phyloP scores from a whole-genome alignment of 2,888 invertebrate genomes.

The Malthinus flaveolus region DNA sequence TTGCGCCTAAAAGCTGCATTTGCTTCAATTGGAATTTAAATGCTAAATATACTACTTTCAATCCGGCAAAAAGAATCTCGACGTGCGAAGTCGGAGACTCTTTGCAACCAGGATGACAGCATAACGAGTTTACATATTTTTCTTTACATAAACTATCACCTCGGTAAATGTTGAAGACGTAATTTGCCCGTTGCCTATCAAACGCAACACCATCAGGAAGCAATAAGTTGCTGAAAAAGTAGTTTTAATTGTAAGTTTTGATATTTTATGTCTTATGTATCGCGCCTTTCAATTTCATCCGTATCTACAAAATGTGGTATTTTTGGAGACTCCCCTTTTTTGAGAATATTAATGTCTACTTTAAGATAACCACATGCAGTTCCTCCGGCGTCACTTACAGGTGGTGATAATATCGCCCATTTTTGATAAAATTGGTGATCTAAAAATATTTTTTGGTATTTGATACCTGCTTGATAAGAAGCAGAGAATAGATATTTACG shows the following conservation, averaged over 20 bases:
- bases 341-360: constrained; percentile 75
- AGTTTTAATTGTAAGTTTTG: neutral
- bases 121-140: constrained; percentile 16
- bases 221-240: constrained; percentile 64
- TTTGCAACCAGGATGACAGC: constrained; percentile 7
- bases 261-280: constrained; percentile 36
- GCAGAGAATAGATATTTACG: constrained; percentile 53
- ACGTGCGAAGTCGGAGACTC: constrained; percentile 56
- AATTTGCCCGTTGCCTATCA: constrained; percentile 59
- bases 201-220: constrained; percentile 59
- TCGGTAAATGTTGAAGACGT: constrained; percentile 60
- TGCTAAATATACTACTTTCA: constrained; percentile 55
- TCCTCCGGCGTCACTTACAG: constrained; percentile 56
- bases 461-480: neutral
- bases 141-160: constrained; percentile 50
- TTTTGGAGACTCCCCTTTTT: constrained; percentile 68
- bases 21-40: neutral
- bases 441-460: constrained; percentile 41
- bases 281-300: constrained; percentile 72
- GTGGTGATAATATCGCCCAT: constrained; percentile 78
- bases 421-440: constrained; percentile 84
- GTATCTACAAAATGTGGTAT: constrained; percentile 61
- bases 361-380: constrained; percentile 76
- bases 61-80: constrained; percentile 65
- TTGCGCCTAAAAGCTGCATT: constrained; percentile 49